Evolutionary conservation across 2,113 vertebrate species (phyloP).

Genomic region (Campylorhamphus procurvoides): DNA sequence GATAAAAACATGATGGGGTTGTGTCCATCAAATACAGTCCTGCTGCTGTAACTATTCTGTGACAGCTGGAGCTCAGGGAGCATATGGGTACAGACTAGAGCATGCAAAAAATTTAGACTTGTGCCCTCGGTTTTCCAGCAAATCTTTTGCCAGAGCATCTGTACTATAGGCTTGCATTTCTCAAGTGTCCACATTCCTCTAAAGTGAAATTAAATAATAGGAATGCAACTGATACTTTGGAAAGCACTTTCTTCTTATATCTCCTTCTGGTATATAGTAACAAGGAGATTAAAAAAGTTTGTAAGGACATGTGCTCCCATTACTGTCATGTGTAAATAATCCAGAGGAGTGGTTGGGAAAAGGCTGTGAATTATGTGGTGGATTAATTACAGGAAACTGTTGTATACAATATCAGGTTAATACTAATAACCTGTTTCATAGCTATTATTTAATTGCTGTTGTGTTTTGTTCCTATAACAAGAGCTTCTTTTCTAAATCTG

Average conservation of each 20-base stretch:
- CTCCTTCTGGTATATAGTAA: constrained; percentile 16
- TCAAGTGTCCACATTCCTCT: constrained; percentile 25
- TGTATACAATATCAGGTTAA: background rate
- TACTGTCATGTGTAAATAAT: constrained; percentile 9
- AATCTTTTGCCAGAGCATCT: constrained; percentile 22
- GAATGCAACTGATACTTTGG: constrained; percentile 22
- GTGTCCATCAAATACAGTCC: background rate
- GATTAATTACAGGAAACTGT: constrained; percentile 38
- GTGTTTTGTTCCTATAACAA: background rate
- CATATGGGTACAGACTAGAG: constrained; percentile 38
- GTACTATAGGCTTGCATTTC: constrained; percentile 32
- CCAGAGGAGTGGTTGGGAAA: constrained; percentile 25
- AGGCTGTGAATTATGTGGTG: constrained; percentile 17
- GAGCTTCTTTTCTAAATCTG: background rate
- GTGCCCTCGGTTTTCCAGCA: background rate
- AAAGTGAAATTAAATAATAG: constrained; percentile 38
- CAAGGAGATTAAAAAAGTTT: constrained; percentile 17
- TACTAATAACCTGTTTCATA: constrained; percentile 4
- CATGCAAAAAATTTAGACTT: background rate
- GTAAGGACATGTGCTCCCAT: background rate
- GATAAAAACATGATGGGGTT: background rate
- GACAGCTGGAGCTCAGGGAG: constrained; percentile 32
- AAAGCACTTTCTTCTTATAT: constrained; percentile 35
- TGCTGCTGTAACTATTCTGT: background rate
- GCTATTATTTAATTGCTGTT: constrained; percentile 16